A percentile compares a stretch with the other conserved stretches of the same genome.
Conservation (phyloP, 2,113 vertebrate species). For the Equus quagga region DNA sequence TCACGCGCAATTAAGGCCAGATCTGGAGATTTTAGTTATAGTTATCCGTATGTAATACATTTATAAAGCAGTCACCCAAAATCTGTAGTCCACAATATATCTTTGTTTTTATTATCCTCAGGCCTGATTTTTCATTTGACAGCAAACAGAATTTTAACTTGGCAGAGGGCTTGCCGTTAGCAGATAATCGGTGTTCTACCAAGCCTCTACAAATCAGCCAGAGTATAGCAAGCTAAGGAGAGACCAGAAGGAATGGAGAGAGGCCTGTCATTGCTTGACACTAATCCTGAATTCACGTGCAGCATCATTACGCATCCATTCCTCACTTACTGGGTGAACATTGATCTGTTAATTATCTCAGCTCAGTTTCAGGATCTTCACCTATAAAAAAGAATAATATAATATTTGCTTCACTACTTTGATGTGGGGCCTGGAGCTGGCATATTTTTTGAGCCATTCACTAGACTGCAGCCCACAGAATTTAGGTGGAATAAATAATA, state of each 20-base stretch:
- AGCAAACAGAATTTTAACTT: constrained; percentile 51
- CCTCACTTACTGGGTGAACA: background rate
- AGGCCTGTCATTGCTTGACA: background rate
- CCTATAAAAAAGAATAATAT: background rate
- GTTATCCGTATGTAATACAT: background rate
- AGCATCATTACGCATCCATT: background rate
- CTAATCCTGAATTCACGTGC: background rate
- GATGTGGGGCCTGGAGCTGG: background rate
- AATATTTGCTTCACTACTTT: background rate
- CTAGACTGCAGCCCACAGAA: background rate
- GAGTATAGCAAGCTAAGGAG: background rate
- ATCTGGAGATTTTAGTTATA: background rate
- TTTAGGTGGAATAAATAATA: background rate
- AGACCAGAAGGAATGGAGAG: background rate
- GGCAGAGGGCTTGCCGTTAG: background rate
- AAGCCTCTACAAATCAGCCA: background rate
- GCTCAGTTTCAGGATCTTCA: background rate
- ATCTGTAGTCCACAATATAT: background rate
- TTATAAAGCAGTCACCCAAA: constrained; percentile 27
- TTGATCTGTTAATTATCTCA: background rate
- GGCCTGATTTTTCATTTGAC: background rate
- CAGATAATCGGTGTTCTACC: background rate
- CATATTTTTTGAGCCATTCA: background rate
- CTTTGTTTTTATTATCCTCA: constrained; percentile 19
- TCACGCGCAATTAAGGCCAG: background rate